Base-by-base conservation (phyloP, 2,797 vertebrate genomes). In the Staurois parvus region DNA sequence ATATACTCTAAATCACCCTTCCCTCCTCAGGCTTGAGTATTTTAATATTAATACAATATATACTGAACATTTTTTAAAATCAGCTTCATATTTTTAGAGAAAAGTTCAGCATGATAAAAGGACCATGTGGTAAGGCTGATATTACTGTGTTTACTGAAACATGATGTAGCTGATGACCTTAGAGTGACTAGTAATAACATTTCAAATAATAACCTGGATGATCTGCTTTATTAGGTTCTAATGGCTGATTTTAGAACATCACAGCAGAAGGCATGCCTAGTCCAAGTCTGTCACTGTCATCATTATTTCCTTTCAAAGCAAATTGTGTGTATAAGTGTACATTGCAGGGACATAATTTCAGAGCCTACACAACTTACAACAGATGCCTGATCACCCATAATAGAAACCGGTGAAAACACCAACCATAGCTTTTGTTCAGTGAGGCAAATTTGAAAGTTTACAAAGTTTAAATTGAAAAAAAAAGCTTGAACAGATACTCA, bases 271-370 rank as follows among this genome's bases (percentile, higher is more conserved):
- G 84, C 84, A 76, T 72, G 84, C 66, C 84, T 81, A 73, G 32
- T 86, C 84, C 73, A 81, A 85, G 84, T 76, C 78, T 85, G 78
- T 85, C 84, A 85, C 84, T 75, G 81, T 81, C 78, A 85, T 85
- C 84, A 81, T 85, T 73, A 81, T 76, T 81, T 85, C 78, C 79
- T 69, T 81, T 85, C 69, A 81, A 85, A 85, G 79, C 76, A 85
- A 85, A 85, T 85, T 76, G 84, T 69, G 78, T 85, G 84, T 81
- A 85, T 70, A 79, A 76, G 72, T 56, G 45, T 85, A 37, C 72
- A 85, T 42, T 70, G 45, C 78, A 81, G 72, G 76, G 79, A 75
- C 42, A 75, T 68, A 76, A 76, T 85, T 76, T 72, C 70, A 81
- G 70, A 52, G 56, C 72, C 56, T 45, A n/a, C 48, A 81, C 72